Conservation (phyloP, 1,140 invertebrate species). For the Laupala kohalensis region DNA sequence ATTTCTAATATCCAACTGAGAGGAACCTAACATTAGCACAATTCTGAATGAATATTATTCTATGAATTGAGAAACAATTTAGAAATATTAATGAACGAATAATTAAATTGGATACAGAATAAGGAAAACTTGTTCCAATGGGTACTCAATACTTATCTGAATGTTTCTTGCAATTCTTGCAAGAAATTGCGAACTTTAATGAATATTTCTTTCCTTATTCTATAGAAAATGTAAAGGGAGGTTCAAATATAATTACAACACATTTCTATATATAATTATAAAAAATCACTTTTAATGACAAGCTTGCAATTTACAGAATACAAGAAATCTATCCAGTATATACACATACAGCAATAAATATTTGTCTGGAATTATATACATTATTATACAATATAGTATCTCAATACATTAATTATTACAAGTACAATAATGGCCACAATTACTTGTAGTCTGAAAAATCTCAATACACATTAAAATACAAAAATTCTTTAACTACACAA, state of each 20-base stretch:
- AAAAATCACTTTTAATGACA: neutral
- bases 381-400: neutral
- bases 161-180: no score
- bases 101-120: no score
- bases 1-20: no score
- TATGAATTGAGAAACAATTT: no score
- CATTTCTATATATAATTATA: neutral
- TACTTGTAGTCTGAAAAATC: neutral
- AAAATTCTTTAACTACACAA: no score
- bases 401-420: neutral
- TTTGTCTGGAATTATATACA: neutral
- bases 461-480: neutral
- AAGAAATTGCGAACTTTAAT: no score
- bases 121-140: no score
- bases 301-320: neutral
- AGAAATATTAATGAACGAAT: no score
- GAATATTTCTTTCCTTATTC: no score
- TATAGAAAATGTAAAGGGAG: neutral
- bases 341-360: neutral
- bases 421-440: neutral
- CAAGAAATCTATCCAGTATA: neutral
- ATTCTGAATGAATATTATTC: no score
- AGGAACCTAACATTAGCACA: no score
- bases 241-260: neutral
- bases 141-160: no score